Evolutionary conservation across 2,113 vertebrate genomes (phyloP), one percentile per base, ranked within the genome.

Genomic region (Phaetusa simplex): DNA sequence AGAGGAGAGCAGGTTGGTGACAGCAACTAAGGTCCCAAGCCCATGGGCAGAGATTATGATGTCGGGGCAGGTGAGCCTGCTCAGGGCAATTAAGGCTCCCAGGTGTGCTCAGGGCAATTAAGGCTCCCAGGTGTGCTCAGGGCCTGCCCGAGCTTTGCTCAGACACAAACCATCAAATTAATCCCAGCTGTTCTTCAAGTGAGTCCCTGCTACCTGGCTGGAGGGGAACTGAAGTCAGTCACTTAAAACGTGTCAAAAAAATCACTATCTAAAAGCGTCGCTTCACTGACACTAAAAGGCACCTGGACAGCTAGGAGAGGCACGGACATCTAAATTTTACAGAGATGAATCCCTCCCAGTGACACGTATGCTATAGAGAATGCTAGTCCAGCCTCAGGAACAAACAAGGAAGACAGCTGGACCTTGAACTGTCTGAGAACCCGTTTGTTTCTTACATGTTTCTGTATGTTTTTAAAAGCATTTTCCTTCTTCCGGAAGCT

Each of bases 31-130:
- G 6, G 6, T 32, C 8, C 13, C 3, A 53, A 45, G 8, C 5
- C 19, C 4, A 3, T 1, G 0, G 11, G 2, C 4, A 16, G 47
- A 52, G 23, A 56, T 4, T 8, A 10, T 4, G 5, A 22, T 9
- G 7, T 14, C 9, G 42, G 11, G n/a, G 5, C 29, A 34, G 10
- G 23, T 43, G 27, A 69, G 9, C 6, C 7, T 12, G 7, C 7
- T 87, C 2, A 0, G 14, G 40, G 30, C 24, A 70, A 21, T 30
- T 23, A 58, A 66, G 19, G 24, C 19, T 71, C 17, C 17, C 50
- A 52, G 8, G 3, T 78, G 14, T 16, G 5, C 45, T 47, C 13
- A 14, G 5, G 4, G 5, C 17, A 70, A 21, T 30, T 23, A 58
- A 66, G 19, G 24, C 19, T 71, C 17, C 38, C 50, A 52, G 8